These are phyloP conservation scores for Eupithecia insigniata DNA, from an alignment of 2,888 invertebrate species.

Conservation along the genomic window DNA sequence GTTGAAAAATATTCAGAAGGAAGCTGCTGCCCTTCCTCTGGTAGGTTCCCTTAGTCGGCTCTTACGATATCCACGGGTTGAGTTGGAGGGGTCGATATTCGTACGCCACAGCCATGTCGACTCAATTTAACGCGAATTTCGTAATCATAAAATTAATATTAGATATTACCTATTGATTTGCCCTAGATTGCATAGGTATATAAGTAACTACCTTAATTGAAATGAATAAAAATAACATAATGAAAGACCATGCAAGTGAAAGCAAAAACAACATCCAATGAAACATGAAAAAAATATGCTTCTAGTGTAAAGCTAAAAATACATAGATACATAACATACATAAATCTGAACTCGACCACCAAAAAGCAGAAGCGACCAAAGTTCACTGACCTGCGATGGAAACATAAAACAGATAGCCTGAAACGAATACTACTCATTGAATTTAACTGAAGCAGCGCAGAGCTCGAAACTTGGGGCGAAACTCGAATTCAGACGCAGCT, in stretches of 20 bases:
- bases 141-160: no score
- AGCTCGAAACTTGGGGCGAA: conserved; percentile 47
- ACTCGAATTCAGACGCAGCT: conserved; percentile 53
- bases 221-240: not conserved
- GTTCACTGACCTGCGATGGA: conserved; percentile 19
- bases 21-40: no score
- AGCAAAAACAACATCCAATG: not conserved
- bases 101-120: no score
- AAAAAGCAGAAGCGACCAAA: conserved; percentile 16
- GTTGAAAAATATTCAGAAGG: no score
- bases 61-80: no score
- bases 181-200: not conserved
- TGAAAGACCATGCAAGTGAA: not conserved
- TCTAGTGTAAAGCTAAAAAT: not conserved
- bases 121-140: not conserved
- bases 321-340: no score
- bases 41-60: no score
- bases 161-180: not conserved
- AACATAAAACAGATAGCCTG: conserved; percentile 28
- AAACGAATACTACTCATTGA: conserved; percentile 36
- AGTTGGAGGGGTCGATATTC: no score
- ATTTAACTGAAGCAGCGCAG: conserved; percentile 28
- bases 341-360: conserved; percentile 4
- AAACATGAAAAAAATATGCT: not conserved
- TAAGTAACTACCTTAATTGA: not conserved